Evolutionary conservation across 2,797 vertebrate species (phyloP).

Genomic region (Aselliscus stoliczkanus): DNA sequence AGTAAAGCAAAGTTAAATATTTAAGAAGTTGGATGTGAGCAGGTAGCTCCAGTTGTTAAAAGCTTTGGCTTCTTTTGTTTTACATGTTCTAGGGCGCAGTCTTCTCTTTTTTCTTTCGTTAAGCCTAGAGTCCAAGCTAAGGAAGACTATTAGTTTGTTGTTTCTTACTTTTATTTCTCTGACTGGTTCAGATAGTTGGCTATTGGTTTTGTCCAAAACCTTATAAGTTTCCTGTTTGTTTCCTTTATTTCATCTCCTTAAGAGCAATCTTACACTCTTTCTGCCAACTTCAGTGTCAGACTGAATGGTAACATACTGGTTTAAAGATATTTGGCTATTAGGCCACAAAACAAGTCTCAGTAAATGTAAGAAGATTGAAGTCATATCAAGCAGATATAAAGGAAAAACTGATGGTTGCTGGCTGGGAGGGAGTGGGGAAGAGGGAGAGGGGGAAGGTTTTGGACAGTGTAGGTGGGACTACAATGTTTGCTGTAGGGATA

Average conservation of each 20-base stretch:
- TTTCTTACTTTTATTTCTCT: conserved; percentile 23
- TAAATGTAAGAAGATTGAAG: too few relatives aligned
- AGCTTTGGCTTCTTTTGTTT: not conserved
- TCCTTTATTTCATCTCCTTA: not conserved
- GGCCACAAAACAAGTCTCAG: too few relatives aligned
- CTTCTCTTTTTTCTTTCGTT: not conserved
- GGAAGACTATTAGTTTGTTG: not conserved
- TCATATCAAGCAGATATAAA: too few relatives aligned
- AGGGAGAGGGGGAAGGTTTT: too few relatives aligned
- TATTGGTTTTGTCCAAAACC: not conserved
- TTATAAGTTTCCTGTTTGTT: not conserved
- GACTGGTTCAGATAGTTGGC: not conserved
- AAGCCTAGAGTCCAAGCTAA: not conserved
- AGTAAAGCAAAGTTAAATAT: not conserved
- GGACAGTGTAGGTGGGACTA: too few relatives aligned
- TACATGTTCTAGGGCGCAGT: not conserved
- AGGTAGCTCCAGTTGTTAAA: not conserved
- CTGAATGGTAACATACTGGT: not conserved
- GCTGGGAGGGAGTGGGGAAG: too few relatives aligned
- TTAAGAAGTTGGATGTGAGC: not conserved
- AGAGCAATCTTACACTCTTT: not conserved
- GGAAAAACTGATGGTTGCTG: too few relatives aligned
- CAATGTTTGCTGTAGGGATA: too few relatives aligned
- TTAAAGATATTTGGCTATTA: too few relatives aligned
- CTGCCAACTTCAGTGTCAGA: not conserved